These are phyloP conservation scores for Apoda limacodes DNA, from an alignment of 2,888 invertebrate genomes.

Conservation along the genomic window DNA sequence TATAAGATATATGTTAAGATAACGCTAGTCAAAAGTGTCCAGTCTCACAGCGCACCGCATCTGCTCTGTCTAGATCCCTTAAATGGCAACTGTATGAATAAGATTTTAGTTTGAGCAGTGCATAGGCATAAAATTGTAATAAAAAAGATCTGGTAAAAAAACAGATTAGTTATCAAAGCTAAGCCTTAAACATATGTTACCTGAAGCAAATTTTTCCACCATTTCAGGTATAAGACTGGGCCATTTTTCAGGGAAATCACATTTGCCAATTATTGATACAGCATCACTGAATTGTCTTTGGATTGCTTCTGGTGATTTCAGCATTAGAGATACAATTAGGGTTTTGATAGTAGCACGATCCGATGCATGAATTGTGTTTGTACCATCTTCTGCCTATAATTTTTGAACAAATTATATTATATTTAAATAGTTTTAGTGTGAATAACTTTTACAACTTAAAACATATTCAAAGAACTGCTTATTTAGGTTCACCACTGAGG, in stretches of 20 bases:
- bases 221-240: constrained; percentile 92
- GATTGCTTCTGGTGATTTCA: constrained; percentile 88
- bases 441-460: constrained; percentile 1
- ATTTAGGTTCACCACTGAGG: too few species aligned
- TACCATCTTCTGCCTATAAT: constrained; percentile 75
- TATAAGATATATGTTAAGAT: too few species aligned
- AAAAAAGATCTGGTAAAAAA: too few species aligned
- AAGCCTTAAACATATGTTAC: constrained; percentile 34
- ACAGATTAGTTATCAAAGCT: too few species aligned
- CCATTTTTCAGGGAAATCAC: constrained; percentile 98
- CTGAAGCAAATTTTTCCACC: constrained; percentile 90
- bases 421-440: constrained; percentile 1
- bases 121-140: too few species aligned
- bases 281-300: constrained; percentile 97
- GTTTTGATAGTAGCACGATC: constrained; percentile 87
- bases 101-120: too few species aligned
- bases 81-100: too few species aligned
- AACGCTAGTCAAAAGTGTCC: too few species aligned
- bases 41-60: too few species aligned
- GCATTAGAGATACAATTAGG: constrained; percentile 91
- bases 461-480: too few species aligned
- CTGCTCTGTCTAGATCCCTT: too few species aligned
- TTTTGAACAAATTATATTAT: constrained; percentile 3
- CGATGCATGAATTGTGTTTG: constrained; percentile 81
- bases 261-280: constrained; percentile 94